These are phyloP conservation scores for Anhinga anhinga DNA, from an alignment of 2,113 vertebrate genomes.

Conservation along the genomic window DNA sequence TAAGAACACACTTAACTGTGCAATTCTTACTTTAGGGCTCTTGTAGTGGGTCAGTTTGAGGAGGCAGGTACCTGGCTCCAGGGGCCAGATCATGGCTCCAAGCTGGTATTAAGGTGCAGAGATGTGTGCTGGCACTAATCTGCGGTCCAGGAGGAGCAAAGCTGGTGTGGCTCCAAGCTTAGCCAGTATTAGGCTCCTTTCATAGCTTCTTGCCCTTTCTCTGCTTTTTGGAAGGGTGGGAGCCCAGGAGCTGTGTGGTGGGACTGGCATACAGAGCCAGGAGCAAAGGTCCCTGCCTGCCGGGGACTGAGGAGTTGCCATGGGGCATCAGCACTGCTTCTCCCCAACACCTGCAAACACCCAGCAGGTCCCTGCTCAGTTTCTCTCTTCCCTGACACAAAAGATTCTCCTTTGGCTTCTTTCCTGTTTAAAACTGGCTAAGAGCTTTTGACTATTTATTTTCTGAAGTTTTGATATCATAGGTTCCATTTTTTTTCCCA, in stretches of 20 bases:
- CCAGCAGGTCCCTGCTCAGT: background rate
- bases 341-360: background rate
- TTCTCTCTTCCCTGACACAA: background rate
- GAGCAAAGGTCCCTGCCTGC: background rate
- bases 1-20: background rate
- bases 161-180: background rate
- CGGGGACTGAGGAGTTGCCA: background rate
- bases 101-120: background rate
- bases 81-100: background rate
- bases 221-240: background rate
- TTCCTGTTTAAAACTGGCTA: no score
- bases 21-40: background rate
- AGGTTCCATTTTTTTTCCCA: background rate
- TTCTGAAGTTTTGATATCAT: background rate
- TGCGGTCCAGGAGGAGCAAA: background rate
- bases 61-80: background rate
- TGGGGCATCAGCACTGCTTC: background rate
- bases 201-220: background rate
- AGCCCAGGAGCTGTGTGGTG: rapidly evolving
- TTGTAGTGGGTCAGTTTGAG: background rate
- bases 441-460: background rate
- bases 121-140: background rate
- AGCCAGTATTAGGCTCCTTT: background rate
- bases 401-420: background rate
- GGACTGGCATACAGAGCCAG: background rate